These are phyloP conservation scores for Erebia aethiops DNA, from an alignment of 2,888 invertebrate species.

Conservation along the genomic window DNA sequence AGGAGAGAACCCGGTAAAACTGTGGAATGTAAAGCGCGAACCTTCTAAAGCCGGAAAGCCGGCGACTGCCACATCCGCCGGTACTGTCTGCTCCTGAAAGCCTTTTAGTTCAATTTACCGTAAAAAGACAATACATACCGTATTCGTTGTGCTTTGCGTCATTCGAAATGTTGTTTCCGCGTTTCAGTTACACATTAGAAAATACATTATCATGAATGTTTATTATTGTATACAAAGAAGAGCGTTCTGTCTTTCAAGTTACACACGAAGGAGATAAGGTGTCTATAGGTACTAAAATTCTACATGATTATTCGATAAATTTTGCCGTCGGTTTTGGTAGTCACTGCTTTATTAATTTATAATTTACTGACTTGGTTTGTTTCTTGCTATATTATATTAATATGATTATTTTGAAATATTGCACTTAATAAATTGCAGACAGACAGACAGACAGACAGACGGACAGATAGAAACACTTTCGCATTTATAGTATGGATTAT, in stretches of 20 bases:
- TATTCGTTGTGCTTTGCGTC: constrained; percentile 57
- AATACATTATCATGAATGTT: constrained; percentile 4
- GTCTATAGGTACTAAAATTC: too few species aligned
- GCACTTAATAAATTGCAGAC: too few species aligned
- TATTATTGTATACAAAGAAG: not conserved
- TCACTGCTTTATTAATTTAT: too few species aligned
- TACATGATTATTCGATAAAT: too few species aligned
- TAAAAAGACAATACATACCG: constrained; percentile 61
- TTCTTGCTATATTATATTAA: too few species aligned
- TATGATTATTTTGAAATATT: too few species aligned
- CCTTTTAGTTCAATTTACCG: constrained; percentile 80
- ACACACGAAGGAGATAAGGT: not conserved
- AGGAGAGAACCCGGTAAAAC: constrained; percentile 55
- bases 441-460: too few species aligned
- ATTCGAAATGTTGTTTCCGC: constrained; percentile 42
- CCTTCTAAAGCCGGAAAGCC: constrained; percentile 67
- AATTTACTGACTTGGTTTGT: too few species aligned
- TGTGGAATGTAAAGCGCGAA: constrained; percentile 60
- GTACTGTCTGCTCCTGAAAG: constrained; percentile 67
- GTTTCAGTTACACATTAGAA: constrained; percentile 9
- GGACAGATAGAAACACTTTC: too few species aligned
- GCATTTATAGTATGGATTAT: too few species aligned
- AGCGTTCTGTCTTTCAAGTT: not conserved
- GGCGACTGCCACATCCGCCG: constrained; percentile 69
- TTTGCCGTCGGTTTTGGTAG: too few species aligned